Base-by-base conservation (phyloP, 2,888 invertebrate genomes). In the Cheilosia grossa region DNA sequence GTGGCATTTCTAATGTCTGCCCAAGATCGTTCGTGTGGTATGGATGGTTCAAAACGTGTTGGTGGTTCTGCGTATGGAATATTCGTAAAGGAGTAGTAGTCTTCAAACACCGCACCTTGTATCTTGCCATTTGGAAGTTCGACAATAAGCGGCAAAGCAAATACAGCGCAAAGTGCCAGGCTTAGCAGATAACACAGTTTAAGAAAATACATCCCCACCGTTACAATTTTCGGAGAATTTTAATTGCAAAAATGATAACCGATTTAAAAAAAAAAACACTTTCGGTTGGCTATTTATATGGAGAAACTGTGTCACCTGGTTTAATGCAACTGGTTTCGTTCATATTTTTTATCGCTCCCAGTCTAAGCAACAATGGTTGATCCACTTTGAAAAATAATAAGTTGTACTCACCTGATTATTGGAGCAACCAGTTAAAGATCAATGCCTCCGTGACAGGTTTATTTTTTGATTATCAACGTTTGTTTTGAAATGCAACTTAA, bases 41-140 rank as follows among this genome's bases (percentile, higher is more conserved):
- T 17, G 4, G 67, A 51, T 7, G 75, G 4, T 15, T 77, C 75
- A 21, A 77, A 67, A 10, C 75, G 67, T 1, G 44, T 53, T 30
- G 75, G 67, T 2, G 59, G 24, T 19, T 44, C 9, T 0, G 75
- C 75, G 6, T 67, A 77, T 1, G 75, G 75, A 1, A 77, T 15
- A 5, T 75, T 75, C 4, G 66, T 66, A 15, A 59, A 75, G 0
- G 75, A 67, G 7, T 33, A 75, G 3, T 21, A 21, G 5, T 44
- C 42, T 15, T 54, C 15, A 3, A 24, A 17, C n/a, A 21, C 30
- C 19, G 21, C 42, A 13, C 75, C 59, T 51, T 51, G 67, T 33
- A 77, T 51, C 30, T 21, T 4, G 6, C 75, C 75, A 10, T 30
- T 58, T 2, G 66, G 74, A n/a, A 56, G 27, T 10, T 56, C 33